phyloP scores from a whole-genome alignment of 2,797 vertebrate species.

The Pseudochromis fuscus region DNA sequence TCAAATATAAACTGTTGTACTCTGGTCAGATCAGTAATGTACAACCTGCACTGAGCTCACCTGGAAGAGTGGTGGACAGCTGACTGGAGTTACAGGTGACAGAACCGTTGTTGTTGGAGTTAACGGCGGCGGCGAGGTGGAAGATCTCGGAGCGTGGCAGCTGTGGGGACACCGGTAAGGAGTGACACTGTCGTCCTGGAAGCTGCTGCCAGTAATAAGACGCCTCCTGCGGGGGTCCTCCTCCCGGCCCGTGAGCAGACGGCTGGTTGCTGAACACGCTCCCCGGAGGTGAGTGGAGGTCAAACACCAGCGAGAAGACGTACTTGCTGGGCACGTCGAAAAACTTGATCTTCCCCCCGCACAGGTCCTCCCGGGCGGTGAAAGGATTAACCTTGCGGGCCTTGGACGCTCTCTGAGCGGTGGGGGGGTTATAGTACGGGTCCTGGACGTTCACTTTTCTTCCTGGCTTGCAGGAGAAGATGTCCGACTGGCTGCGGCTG shows the following conservation, averaged over 20 bases:
- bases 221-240: conserved; percentile 61
- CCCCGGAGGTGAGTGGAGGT: conserved; percentile 92
- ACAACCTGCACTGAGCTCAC: conserved; percentile 41
- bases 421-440: conserved; percentile 90
- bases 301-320: conserved; percentile 96
- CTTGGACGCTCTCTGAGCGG: conserved; percentile 62
- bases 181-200: conserved; percentile 90
- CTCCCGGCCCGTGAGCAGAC: conserved; percentile 37
- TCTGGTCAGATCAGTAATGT: no score
- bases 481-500: conserved; percentile 96
- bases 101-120: conserved; percentile 58
- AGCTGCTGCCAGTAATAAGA: conserved; percentile 80
- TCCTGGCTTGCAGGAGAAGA: conserved; percentile 92
- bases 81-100: conserved; percentile 57
- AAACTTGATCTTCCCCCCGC: conserved; percentile 97
- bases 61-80: conserved; percentile 57
- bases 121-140: conserved; percentile 76
- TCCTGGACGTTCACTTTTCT: conserved; percentile 94
- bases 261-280: conserved; percentile 77
- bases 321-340: conserved; percentile 97
- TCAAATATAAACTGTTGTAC: no score
- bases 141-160: conserved; percentile 86
- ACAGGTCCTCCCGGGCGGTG: conserved; percentile 95
- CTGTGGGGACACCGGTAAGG: conserved; percentile 92
- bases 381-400: conserved; percentile 95